Conservation (phyloP, 2,888 invertebrate genomes). For the Pomacea canaliculata region DNA sequence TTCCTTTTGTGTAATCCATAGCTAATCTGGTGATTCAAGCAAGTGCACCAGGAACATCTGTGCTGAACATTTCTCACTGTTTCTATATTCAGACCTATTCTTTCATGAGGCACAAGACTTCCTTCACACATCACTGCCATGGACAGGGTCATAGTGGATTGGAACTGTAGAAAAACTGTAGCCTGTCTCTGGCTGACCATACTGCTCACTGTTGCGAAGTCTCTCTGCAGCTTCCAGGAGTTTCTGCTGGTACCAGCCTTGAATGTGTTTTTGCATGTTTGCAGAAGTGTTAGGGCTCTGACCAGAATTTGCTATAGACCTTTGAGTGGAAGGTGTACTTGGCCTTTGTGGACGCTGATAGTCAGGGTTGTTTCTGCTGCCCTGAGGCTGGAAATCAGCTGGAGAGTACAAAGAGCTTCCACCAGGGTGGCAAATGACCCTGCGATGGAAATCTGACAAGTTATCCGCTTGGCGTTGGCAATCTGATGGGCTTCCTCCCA, state of each 20-base stretch:
- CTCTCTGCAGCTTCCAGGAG: conserved; percentile 55
- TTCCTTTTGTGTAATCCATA: no score
- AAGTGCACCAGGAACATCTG: no score
- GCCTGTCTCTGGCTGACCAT: conserved; percentile 13
- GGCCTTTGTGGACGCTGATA: conserved; percentile 5
- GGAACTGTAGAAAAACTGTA: conserved; percentile 11
- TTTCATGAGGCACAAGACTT: not conserved
- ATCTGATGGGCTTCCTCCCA: no score
- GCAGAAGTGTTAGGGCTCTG: conserved; percentile 25
- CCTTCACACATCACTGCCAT: conserved; percentile 49
- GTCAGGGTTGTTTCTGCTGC: not conserved
- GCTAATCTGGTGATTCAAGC: no score
- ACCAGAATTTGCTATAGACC: conserved; percentile 27
- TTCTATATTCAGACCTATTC: no score
- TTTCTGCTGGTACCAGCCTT: conserved; percentile 58
- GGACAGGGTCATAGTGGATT: conserved; percentile 38
- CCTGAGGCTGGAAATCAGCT: not conserved
- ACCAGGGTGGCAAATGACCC: not conserved
- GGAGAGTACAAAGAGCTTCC: not conserved
- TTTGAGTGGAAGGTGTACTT: not conserved
- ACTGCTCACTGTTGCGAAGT: conserved; percentile 44
- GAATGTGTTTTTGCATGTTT: conserved; percentile 49
- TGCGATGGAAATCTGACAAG: not conserved
- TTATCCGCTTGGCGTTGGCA: not conserved
- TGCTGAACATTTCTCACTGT: no score